Base-by-base conservation (phyloP, 2,113 vertebrate genomes). In the Axis porcinus region DNA sequence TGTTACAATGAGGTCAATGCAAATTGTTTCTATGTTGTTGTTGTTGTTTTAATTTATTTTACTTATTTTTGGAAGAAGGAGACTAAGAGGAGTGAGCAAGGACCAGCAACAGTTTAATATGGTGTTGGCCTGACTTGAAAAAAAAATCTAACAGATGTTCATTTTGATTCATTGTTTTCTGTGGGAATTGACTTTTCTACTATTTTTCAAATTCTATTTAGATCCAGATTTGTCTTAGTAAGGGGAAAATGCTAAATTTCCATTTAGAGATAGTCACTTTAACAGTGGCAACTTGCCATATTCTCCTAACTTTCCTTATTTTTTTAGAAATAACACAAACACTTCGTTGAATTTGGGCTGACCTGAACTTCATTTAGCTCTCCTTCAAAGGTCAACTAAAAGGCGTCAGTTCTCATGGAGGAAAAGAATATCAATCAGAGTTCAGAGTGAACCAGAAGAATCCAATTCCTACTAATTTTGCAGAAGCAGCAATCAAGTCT, bases 1-100 rank as follows among this genome's bases (percentile, higher is more conserved):
- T 99, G 96, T 96, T 96, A 97, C 98, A 97, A 98, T 98, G 98
- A 99, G 98, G 98, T 98, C 97, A 99, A 98, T 95, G 95, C 97
- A 97, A 98, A 96, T 98, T 98, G 89, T 97, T 98, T 98, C 93
- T 95, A 96, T 97, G 97, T 96, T 93, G 15, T 82, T 89, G 95
- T 95, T 47, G 28, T 78, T 79, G 47, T 82, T n/a, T 4, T 6
- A 6, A 5, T 89, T 5, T 67, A 93, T 98, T 97, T 97, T 97
- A 81, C 96, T 98, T 98, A 55, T 76, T 98, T 97, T 97, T 74
- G 86, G 47, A 86, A 86, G 54, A 9, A 78, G 78, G 40, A 81
- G n/a, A 74, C 93, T 86, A n/a, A 89, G 83, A 23, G 40, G 83
- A 92, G 47, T 57, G 40, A 90, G 93, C 33, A 40, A 96, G 17